A percentile compares a stretch with the other conserved stretches of the same genome.
Evolutionary conservation across 2,888 invertebrate genomes (phyloP).

Genomic region (Pachydiplax longipennis): DNA sequence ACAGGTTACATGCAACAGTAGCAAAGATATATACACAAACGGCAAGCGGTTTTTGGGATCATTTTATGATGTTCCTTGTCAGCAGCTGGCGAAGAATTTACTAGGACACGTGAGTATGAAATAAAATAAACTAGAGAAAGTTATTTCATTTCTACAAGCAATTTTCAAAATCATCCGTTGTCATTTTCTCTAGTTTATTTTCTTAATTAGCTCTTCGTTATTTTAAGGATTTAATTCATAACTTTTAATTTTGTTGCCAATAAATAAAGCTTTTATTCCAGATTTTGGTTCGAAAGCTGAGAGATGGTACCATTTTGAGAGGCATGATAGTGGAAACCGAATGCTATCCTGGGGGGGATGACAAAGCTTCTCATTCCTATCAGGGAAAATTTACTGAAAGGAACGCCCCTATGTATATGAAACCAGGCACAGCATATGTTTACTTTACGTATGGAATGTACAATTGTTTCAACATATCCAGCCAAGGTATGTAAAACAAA

Average conservation of each 20-base stretch:
- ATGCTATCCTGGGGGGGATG: slow-evolving; percentile 71
- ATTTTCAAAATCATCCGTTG: no score
- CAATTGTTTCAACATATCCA: slow-evolving; percentile 76
- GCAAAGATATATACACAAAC: not conserved
- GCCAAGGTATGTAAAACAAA: slow-evolving; percentile 61
- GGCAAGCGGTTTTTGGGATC: not conserved
- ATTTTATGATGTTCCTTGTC: slow-evolving; percentile 31
- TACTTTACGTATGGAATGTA: slow-evolving; percentile 80
- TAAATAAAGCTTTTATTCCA: slow-evolving; percentile 52
- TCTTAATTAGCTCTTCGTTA: no score
- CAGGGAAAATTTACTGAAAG: slow-evolving; percentile 66
- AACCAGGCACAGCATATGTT: slow-evolving; percentile 73
- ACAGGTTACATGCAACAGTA: not conserved
- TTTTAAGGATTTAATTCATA: no score
- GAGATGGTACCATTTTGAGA: slow-evolving; percentile 63
- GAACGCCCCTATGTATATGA: slow-evolving; percentile 76
- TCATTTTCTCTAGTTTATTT: no score
- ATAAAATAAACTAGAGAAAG: not conserved
- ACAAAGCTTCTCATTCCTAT: slow-evolving; percentile 73
- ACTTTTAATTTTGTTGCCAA: no score
- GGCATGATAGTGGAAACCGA: slow-evolving; percentile 78
- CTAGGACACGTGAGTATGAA: slow-evolving; percentile 5
- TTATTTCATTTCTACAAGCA: not conserved
- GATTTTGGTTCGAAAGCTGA: slow-evolving; percentile 65
- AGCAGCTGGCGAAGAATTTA: not conserved